phyloP scores from a whole-genome alignment of 2,888 invertebrate genomes.

The Chironomus riparius region DNA sequence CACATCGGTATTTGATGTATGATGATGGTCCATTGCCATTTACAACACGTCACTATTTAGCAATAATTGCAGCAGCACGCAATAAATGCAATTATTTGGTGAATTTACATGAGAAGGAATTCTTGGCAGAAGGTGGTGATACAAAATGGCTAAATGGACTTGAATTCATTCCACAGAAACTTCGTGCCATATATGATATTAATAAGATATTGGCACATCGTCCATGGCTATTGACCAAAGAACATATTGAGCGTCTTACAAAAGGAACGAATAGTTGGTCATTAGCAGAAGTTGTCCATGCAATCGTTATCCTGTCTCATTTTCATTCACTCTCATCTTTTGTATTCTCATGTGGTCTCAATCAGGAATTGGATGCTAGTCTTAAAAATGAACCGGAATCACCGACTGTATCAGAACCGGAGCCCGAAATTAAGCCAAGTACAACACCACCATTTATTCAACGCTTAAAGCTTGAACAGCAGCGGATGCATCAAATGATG shows the following conservation, averaged over 20 bases:
- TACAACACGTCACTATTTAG: slow-evolving; percentile 73
- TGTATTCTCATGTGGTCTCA: slow-evolving; percentile 74
- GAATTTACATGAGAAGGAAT: slow-evolving; percentile 70
- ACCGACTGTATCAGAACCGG: slow-evolving; percentile 28
- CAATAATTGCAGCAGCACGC: slow-evolving; percentile 79
- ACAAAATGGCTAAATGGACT: slow-evolving; percentile 69
- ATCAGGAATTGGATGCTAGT: slow-evolving; percentile 54
- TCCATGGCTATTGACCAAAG: slow-evolving; percentile 72
- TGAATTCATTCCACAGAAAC: slow-evolving; percentile 62
- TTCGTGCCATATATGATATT: slow-evolving; percentile 71
- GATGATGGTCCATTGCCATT: slow-evolving; percentile 77
- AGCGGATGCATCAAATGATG: slow-evolving; percentile 12
- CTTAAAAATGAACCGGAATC: slow-evolving; percentile 2
- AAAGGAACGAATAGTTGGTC: slow-evolving; percentile 67
- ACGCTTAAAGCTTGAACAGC: slow-evolving; percentile 23
- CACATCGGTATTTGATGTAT: slow-evolving; percentile 68
- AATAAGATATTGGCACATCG: slow-evolving; percentile 81
- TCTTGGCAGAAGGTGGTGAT: slow-evolving; percentile 67
- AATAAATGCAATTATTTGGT: slow-evolving; percentile 79
- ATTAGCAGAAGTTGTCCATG: slow-evolving; percentile 75
- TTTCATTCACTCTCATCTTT: slow-evolving; percentile 80
- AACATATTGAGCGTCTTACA: slow-evolving; percentile 68
- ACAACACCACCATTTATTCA: slow-evolving; percentile 29
- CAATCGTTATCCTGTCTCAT: slow-evolving; percentile 72
- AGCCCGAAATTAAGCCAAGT: slow-evolving; percentile 29